Evolutionary conservation across 1,140 invertebrate genomes (phyloP).

Genomic region (Solenopsis invicta): DNA sequence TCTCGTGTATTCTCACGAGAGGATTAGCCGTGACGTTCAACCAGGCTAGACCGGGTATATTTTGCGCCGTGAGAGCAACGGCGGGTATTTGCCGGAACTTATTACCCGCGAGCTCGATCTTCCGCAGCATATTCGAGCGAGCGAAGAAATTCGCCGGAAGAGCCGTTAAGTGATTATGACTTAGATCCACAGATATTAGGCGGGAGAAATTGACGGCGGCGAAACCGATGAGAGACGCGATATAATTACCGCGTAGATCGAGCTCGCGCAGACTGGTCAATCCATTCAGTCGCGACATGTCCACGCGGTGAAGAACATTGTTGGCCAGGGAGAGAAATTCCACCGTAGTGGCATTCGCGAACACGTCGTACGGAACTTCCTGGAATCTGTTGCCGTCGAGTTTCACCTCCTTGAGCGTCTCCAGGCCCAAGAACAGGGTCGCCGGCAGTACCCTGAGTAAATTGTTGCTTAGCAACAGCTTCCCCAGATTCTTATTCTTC

Average conservation of each 20-base stretch:
- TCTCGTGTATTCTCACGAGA: slow-evolving; percentile 90
- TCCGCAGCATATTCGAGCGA: slow-evolving; percentile 90
- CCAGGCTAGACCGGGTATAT: slow-evolving; percentile 91
- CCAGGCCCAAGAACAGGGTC: slow-evolving; percentile 90
- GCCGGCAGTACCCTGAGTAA: slow-evolving; percentile 89
- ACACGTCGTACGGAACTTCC: slow-evolving; percentile 92
- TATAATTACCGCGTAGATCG: slow-evolving; percentile 91
- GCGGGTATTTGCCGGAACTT: slow-evolving; percentile 94
- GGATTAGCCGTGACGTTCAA: slow-evolving; percentile 95
- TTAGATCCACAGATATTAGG: slow-evolving; percentile 91
- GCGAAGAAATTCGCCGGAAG: slow-evolving; percentile 94
- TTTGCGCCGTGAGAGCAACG: slow-evolving; percentile 91
- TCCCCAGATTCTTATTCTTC: slow-evolving; percentile 92
- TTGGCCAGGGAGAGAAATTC: slow-evolving; percentile 91
- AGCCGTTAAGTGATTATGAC: slow-evolving; percentile 91
- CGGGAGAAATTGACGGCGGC: slow-evolving; percentile 91
- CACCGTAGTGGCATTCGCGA: slow-evolving; percentile 91
- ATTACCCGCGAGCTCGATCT: slow-evolving; percentile 93
- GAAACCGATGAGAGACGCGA: slow-evolving; percentile 92
- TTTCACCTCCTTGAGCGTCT: slow-evolving; percentile 92
- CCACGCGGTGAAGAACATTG: slow-evolving; percentile 91
- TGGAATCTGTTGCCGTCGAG: slow-evolving; percentile 92
- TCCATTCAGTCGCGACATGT: slow-evolving; percentile 91
- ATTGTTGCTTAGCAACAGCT: slow-evolving; percentile 92
- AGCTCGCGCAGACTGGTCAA: slow-evolving; percentile 92